These are phyloP conservation scores for Actinia equina DNA, from an alignment of 64 coral and sea anemone species.

Conservation along the genomic window DNA sequence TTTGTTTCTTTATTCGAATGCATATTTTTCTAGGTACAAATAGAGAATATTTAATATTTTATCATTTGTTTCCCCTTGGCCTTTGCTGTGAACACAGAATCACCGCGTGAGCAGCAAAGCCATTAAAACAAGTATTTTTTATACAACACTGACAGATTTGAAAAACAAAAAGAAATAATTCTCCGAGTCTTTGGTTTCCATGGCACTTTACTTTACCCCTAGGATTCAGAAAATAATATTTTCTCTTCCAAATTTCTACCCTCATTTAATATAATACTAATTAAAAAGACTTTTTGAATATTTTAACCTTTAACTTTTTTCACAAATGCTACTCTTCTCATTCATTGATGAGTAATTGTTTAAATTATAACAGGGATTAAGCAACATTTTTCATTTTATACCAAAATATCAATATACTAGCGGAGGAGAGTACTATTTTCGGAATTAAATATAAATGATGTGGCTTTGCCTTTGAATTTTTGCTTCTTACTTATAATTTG, in stretches of 20 bases:
- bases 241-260: not conserved
- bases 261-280: not conserved
- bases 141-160: constrained; percentile 21
- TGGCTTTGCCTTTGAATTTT: not conserved
- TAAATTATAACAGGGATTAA: not conserved
- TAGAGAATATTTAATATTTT: not conserved
- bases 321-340: not conserved
- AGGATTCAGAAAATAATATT: not conserved
- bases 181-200: not conserved
- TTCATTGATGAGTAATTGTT: not conserved
- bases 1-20: not conserved
- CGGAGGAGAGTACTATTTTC: not conserved
- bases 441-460: constrained; percentile 1
- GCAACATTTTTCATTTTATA: not conserved
- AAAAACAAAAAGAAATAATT: constrained; percentile 40
- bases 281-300: not conserved
- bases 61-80: not conserved
- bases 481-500: not conserved
- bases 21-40: not conserved
- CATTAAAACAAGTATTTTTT: constrained; percentile 8
- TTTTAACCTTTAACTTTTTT: not conserved
- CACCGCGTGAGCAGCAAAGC: not conserved
- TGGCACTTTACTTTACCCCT: not conserved
- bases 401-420: not conserved
- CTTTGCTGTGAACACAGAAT: not conserved